A percentile compares a stretch with the other conserved stretches of the same genome.
Evolutionary conservation across 1,140 invertebrate genomes (phyloP).

Genomic region (Nephotettix cincticeps): DNA sequence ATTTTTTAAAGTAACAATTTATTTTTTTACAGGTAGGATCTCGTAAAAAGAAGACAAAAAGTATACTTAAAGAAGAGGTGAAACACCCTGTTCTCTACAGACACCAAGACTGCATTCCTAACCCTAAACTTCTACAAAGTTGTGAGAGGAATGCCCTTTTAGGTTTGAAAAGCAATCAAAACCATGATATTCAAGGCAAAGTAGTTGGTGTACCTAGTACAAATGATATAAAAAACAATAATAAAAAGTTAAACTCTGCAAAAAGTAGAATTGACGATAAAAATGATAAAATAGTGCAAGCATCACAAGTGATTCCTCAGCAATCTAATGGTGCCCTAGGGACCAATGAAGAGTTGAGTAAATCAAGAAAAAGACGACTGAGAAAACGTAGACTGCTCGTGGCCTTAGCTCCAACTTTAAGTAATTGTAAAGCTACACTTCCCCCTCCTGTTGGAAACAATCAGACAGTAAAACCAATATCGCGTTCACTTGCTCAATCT

Average conservation of each 20-base stretch:
- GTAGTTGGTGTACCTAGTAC: neutral
- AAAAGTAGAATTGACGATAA: neutral
- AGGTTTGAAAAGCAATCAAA: neutral
- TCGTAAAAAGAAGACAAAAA: neutral
- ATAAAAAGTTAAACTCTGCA: neutral
- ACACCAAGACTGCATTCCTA: neutral
- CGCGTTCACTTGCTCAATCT: neutral
- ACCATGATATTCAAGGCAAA: neutral
- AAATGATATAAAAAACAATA: neutral
- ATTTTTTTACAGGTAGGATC: neutral
- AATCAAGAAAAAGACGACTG: neutral
- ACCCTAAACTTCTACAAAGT: neutral
- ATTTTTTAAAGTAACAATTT: too few species aligned
- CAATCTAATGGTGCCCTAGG: neutral
- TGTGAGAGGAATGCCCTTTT: neutral
- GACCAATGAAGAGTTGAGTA: neutral
- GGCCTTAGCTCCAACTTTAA: neutral
- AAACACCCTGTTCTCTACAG: neutral
- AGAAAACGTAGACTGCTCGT: constrained; percentile 1
- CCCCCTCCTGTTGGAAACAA: neutral
- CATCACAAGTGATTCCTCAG: neutral
- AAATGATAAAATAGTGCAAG: neutral
- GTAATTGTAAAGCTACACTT: neutral
- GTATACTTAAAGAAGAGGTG: neutral
- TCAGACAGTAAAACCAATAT: neutral